Evolutionary conservation across 1,140 invertebrate genomes (phyloP), one percentile per base, ranked within the genome.

Genomic region (Pachypeltis micranthus): DNA sequence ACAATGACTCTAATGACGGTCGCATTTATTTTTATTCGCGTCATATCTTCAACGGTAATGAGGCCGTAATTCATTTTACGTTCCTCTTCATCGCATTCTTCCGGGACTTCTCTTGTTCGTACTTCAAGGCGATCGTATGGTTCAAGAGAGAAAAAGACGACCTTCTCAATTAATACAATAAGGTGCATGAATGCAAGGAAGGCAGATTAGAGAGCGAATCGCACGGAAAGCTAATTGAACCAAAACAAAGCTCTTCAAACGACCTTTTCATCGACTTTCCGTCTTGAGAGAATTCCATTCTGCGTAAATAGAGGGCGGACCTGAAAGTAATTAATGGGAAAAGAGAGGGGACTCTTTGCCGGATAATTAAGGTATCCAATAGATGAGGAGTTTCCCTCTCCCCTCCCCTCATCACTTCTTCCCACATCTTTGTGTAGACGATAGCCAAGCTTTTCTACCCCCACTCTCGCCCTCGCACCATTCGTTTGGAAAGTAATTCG

Each of bases 271-370:
- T 51, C 23, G 47, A 51, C 47, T 51, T 51, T 51, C 19, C 47
- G 12, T 51, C 19, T 21, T 51, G 12, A 51, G 47, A 51, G 47
- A 21, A 51, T 51, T 51, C 47, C 47, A 21, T 51, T 51, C 10
- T 51, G 47, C 47, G 47, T 51, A 51, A 51, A 51, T 51, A 51
- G 47, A 51, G 47, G 47, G 47, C 47, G 47, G 47, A 21, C 47
- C 23, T 51, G 7, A 21, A 51, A 51, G 47, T 51, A 51, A 51
- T 51, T 51, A 51, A 51, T 51, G 47, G 47, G 47, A 51, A 21
- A 21, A 21, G 47, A 51, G 21, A 21, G 7, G 47, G 10, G 47
- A 51, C 12, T 10, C 12, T 10, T 7, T 7, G 7, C 16, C 31
- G 31, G 47, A 51, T 51, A 51, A 51, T 51, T 51, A 51, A 51